Evolutionary conservation across 2,797 vertebrate species (phyloP), one percentile per base, ranked within the genome.

Genomic region (Steatocranus sp.): DNA sequence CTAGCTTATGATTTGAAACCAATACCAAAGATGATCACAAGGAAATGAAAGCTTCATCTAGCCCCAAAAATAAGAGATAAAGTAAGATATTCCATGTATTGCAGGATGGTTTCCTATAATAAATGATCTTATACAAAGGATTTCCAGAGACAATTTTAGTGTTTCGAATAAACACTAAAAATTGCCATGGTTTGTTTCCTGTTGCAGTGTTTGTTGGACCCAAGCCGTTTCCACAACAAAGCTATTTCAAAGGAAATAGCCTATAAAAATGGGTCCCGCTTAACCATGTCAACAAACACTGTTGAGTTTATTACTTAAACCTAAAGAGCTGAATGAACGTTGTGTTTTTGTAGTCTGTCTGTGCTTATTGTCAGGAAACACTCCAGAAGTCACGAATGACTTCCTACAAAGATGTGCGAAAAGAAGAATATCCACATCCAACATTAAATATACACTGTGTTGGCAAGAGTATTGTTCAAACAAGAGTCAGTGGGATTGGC

Each of bases 251-350:
- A 25, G 46, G 18, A 80, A 82, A 87, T 3, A 12, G 61, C 79
- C 76, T 11, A 73, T 83, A 80, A 88, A 86, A 36, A 73, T 79
- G n/a, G 27, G 51, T 75, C 70, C 56, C 9, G 38, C 74, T 83
- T 81, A 80, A 68, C 58, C 51, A 25, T 15, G 66, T 85, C 56
- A 79, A 77, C 77, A 85, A 83, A 86, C 51, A 27, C 78, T 78
- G 50, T 25, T 14, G 68, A 76, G 50, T 84, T 84, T 68, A 81
- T 68, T 10, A 53, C 51, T 78, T 11, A 8, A 80, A 78, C 75
- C 66, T 53, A 18, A 74, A 53, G 18, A 78, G 23, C 23, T 27
- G 14, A 46, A 70, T 46, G 38, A 27, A 46, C 0, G 2, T 27
- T 18, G 41, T 70, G 15, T 46, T 27, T 70, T 73, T 48, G 25